Evolutionary conservation across 2,797 vertebrate genomes (phyloP).

Genomic region (Microctenopoma steveboyesi): DNA sequence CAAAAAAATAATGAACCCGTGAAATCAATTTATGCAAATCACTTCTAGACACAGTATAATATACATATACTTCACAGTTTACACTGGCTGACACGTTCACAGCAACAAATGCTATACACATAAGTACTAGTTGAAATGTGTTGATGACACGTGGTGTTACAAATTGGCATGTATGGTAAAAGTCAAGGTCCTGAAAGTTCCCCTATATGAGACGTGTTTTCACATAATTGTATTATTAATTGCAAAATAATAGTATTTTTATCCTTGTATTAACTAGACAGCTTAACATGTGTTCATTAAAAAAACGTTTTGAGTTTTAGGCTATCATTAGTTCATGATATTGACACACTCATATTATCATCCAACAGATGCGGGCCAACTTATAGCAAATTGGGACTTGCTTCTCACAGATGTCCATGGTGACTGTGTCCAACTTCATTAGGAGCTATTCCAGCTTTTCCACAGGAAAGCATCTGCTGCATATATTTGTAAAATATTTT

Average conservation of each 20-base stretch:
- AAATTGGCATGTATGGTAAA: too few species aligned
- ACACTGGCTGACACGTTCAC: too few species aligned
- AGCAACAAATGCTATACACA: too few species aligned
- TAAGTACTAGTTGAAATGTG: too few species aligned
- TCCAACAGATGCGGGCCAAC: background rate
- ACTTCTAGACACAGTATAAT: too few species aligned
- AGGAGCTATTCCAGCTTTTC: background rate
- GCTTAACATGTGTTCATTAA: background rate
- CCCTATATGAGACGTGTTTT: too few species aligned
- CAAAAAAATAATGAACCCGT: background rate
- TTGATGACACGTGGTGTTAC: too few species aligned
- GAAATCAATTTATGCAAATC: too few species aligned
- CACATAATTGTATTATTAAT: too few species aligned
- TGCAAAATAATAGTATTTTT: too few species aligned
- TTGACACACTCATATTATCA: background rate
- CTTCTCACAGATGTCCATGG: background rate
- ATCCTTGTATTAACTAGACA: background rate
- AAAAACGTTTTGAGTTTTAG: background rate
- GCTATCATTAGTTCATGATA: background rate
- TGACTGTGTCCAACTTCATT: background rate
- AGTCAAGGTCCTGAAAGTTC: too few species aligned
- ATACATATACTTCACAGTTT: background rate
- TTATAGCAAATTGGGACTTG: background rate
- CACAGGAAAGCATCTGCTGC: background rate
- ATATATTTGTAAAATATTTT: conserved; percentile 6